Conservation (phyloP, 2,888 invertebrate genomes). For the Drosophila neotestacea region DNA sequence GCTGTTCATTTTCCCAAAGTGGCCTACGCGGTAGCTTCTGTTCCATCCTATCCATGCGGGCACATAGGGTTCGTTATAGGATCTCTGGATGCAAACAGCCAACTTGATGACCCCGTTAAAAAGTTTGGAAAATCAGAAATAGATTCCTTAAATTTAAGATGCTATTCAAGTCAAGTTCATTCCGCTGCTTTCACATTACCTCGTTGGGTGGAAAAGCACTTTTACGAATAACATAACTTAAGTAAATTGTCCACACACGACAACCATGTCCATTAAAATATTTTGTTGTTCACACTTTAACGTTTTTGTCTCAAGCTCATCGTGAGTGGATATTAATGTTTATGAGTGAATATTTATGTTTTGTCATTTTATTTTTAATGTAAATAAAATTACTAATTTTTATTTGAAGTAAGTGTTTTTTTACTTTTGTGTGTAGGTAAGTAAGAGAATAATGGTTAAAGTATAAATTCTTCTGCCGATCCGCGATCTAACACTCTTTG, state of each 20-base stretch:
- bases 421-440: too few species aligned
- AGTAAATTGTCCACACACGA: too few species aligned
- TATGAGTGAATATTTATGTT: background rate
- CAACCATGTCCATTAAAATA: background rate
- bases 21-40: constrained; percentile 92
- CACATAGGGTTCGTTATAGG: constrained; percentile 92
- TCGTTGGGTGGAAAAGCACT: constrained; percentile 88
- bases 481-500: too few species aligned
- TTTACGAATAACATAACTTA: constrained; percentile 64
- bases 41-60: constrained; percentile 98
- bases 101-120: constrained; percentile 89
- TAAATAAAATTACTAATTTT: constrained; percentile 15
- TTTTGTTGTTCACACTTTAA: background rate
- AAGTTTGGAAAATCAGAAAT: constrained; percentile 89
- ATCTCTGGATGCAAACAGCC: constrained; percentile 87
- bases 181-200: constrained; percentile 94
- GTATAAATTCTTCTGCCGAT: too few species aligned
- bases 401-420: background rate
- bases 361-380: constrained; percentile 9
- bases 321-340: too few species aligned
- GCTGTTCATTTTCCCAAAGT: constrained; percentile 91
- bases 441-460: too few species aligned
- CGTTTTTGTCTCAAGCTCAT: too few species aligned
- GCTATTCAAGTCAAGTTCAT: constrained; percentile 95
- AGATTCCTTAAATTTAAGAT: constrained; percentile 90